Evolutionary conservation across 1,140 invertebrate species (phyloP), one percentile per base, ranked within the genome.

Genomic region (Drosophila repleta): DNA sequence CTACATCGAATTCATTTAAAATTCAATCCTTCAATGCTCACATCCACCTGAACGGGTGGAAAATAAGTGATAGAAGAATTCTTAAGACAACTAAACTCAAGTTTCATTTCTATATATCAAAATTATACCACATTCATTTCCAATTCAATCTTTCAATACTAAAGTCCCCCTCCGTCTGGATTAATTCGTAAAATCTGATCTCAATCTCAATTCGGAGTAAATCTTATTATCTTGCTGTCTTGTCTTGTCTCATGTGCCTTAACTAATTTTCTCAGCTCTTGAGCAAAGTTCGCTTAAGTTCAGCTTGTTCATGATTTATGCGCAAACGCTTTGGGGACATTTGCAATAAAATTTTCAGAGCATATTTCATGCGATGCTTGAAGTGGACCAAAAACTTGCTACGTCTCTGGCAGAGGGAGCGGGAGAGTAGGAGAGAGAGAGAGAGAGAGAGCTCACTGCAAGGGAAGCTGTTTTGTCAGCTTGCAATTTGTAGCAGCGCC

Each of bases 401-500:
- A 20, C 60, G 60, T 7, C 48, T 21, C 32, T 15, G 8, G 29
- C 13, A 7, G n/a, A 5, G 15, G 2, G 1, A 18, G n/a, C 4
- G 24, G 11, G 7, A 8, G 52, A 4, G 13, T n/a, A 4, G 41
- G 32, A 35, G 13, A 15, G 3, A 17, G 39, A 41, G 13, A 39
- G 37, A 4, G 37, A n/a, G 37, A 39, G 37, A 39, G 39, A 41
- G 39, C n/a, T 1, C 13, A 41, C 0, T n/a, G 39, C n/a, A 8
- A 13, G 39, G 5, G 3, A n/a, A 5, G 21, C 1, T 4, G 21
- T 8, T 11, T 29, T 70, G 67, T 21, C 37, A 61, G 70, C 64
- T 74, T 45, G 76, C 63, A 68, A 81, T 74, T 87, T 85, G 66
- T 72, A 49, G 75, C 46, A 55, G 61, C 64, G 49, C 71, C 51